These are phyloP conservation scores for Tipula helvola DNA, from an alignment of 2,888 invertebrate species.

Conservation along the genomic window DNA sequence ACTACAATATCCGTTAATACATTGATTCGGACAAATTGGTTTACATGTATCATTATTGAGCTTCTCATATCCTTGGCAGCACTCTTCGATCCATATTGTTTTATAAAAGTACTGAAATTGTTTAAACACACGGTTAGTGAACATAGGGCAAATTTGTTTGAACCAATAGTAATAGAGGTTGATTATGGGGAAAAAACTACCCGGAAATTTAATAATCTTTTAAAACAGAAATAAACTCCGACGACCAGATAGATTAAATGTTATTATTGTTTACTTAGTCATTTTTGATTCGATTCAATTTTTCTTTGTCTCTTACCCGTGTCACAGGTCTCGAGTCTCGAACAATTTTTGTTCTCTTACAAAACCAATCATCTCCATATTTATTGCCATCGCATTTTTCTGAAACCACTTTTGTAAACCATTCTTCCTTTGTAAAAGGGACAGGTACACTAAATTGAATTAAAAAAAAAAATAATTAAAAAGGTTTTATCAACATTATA, in stretches of 20 bases:
- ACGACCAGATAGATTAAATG: neutral
- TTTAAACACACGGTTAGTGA: too few species aligned
- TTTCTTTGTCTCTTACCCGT: neutral
- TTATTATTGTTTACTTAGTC: neutral
- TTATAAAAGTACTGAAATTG: neutral
- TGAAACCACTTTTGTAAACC: neutral
- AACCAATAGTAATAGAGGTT: neutral
- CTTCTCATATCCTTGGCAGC: neutral
- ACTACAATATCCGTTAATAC: constrained; percentile 26
- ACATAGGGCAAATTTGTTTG: neutral
- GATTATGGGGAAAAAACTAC: neutral
- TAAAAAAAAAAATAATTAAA: neutral
- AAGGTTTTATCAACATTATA: neutral
- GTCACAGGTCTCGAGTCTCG: neutral
- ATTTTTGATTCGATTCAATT: neutral
- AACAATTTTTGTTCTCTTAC: neutral
- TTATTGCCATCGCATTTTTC: neutral
- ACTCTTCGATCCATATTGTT: neutral
- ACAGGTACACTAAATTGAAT: neutral
- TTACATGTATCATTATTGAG: neutral
- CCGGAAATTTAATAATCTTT: neutral
- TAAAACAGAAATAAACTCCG: neutral
- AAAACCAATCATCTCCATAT: neutral
- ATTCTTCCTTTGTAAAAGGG: neutral
- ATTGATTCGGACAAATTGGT: constrained; percentile 18